These are phyloP conservation scores for Prostheceraeus crozeri DNA, from an alignment of 2,888 invertebrate genomes.

Conservation along the genomic window DNA sequence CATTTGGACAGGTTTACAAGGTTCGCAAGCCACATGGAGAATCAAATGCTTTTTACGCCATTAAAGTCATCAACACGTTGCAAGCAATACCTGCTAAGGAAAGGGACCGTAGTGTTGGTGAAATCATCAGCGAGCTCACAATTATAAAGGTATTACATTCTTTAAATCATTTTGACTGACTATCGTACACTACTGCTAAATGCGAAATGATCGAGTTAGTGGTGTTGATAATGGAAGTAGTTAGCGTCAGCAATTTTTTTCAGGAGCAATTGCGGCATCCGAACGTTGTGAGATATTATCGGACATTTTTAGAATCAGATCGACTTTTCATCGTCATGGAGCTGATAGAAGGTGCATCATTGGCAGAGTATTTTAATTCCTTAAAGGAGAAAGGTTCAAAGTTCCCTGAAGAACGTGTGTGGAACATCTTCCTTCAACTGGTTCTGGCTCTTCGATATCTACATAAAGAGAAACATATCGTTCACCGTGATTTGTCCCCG, in stretches of 20 bases:
- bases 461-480: slow-evolving; percentile 58
- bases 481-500: slow-evolving; percentile 55
- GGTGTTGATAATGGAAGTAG: no score
- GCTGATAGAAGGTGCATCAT: slow-evolving; percentile 57
- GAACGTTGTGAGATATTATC: slow-evolving; percentile 58
- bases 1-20: slow-evolving; percentile 59
- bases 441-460: slow-evolving; percentile 57
- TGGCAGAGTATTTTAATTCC: slow-evolving; percentile 57
- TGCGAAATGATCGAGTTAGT: no score
- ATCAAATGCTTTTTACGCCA: slow-evolving; percentile 51
- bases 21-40: slow-evolving; percentile 51
- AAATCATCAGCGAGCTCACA: slow-evolving; percentile 57
- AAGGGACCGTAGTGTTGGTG: slow-evolving; percentile 55
- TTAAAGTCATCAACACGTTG: slow-evolving; percentile 57
- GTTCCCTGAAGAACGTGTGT: slow-evolving; percentile 56
- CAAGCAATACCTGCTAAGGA: slow-evolving; percentile 26
- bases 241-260: no score
- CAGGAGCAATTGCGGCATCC: slow-evolving; percentile 58
- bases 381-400: slow-evolving; percentile 55
- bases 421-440: slow-evolving; percentile 58
- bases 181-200: no score
- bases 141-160: no score
- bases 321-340: slow-evolving; percentile 59
- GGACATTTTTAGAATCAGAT: slow-evolving; percentile 56
- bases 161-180: no score